Percentiles rank a stretch among this genome's conserved stretches.
phyloP scores from a whole-genome alignment of 2,113 vertebrate genomes.

The Orycteropus afer region DNA sequence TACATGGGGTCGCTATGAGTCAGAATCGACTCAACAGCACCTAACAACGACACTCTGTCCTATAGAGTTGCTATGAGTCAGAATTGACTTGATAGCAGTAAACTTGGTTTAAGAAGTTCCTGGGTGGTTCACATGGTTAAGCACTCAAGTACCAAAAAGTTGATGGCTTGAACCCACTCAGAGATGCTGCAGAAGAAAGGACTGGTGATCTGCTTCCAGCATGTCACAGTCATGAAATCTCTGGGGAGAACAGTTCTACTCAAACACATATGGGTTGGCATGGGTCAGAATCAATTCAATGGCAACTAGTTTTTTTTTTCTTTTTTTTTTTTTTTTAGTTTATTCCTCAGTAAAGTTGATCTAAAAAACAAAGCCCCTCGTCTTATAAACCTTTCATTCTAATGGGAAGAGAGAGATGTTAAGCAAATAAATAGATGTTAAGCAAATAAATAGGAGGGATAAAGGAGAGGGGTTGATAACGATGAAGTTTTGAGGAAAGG shows the following conservation, averaged over 20 bases:
- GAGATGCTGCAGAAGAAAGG: neutral
- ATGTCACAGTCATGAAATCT: neutral
- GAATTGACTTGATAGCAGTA: too few species aligned
- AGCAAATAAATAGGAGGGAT: accelerated
- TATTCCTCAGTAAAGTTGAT: neutral
- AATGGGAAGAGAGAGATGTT: neutral
- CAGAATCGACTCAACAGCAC: too few species aligned
- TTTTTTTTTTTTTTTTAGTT: neutral
- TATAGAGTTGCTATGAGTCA: too few species aligned
- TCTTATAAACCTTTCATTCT: neutral
- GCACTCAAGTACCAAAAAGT: neutral
- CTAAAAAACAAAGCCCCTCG: neutral
- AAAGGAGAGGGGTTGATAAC: neutral
- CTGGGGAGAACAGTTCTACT: neutral
- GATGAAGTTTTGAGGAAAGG: accelerated
- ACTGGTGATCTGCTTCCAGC: neutral
- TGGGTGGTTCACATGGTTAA: neutral
- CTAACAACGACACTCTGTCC: too few species aligned
- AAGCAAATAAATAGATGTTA: too few species aligned
- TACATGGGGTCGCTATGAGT: too few species aligned
- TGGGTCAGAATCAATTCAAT: neutral
- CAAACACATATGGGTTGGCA: neutral
- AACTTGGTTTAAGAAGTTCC: too few species aligned
- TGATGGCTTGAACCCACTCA: neutral
- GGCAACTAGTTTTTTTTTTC: neutral